Base-by-base conservation (phyloP, 2,797 vertebrate genomes). In the Hoplostethus atlanticus region DNA sequence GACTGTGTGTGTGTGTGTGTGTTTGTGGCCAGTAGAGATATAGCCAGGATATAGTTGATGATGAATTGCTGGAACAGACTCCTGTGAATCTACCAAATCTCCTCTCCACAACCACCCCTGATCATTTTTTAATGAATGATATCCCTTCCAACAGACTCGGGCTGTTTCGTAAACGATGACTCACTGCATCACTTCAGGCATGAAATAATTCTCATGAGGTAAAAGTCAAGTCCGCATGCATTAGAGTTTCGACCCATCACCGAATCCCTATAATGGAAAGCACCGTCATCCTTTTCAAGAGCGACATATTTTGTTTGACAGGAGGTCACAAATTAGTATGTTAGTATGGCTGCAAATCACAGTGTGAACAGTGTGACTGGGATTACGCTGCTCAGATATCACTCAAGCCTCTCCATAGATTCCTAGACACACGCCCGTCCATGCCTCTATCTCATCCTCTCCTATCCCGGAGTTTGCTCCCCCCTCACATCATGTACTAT, bases 61-160 rank as follows among this genome's bases (percentile, higher is more conserved):
- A 7, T 25, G 5, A 42, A 79, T 75, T 52, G 69, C 71, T 76
- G 62, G 69, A 71, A 71, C 58, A 13, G 68, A 64, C 63, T 15
- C 30, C 28, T 75, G 52, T 71, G 81, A 62, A 78, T 68, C 69
- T 28, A 71, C 69, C 57, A 21, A 68, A 69, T 80, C 71, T 77
- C 54, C 61, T 73, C 78, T 74, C 55, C 69, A 79, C 86, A 88
- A 83, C 87, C 82, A 82, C 75, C 84, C 74, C 68, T 83, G 86
- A 89, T 91, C 2, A 79, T 87, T 88, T 80, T 92, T 90, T 93
- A 92, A 93, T 93, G 88, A 93, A 90, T 71, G 75, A 82, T 79
- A 64, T 79, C 77, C 80, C 71, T 79, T 80, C 81, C 75, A 86
- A 83, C 77, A n/a, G 72, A 61, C 82, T 68, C 69, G 11, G 83